phyloP scores from a whole-genome alignment of 1,140 invertebrate species.

The Bombus ignitus region DNA sequence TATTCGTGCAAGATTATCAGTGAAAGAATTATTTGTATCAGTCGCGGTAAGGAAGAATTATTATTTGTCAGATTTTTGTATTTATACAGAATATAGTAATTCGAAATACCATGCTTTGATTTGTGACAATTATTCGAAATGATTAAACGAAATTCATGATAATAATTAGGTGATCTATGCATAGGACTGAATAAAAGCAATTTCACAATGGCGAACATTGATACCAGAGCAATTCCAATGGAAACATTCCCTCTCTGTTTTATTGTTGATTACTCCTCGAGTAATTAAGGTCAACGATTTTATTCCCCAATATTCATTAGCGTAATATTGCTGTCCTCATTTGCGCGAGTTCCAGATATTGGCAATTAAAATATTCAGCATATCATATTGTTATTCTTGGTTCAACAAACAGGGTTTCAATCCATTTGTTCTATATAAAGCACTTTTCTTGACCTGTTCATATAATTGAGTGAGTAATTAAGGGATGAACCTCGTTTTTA shows the following conservation, averaged over 20 bases:
- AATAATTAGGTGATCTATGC: not conserved
- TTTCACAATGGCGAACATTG: not conserved
- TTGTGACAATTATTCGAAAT: too few species aligned
- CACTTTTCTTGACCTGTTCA: not conserved
- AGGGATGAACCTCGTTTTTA: not conserved
- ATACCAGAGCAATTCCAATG: constrained; percentile 2
- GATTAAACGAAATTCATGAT: too few species aligned
- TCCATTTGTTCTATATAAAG: not conserved
- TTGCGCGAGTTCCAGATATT: not conserved
- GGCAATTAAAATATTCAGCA: constrained; percentile 11
- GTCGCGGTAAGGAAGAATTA: too few species aligned
- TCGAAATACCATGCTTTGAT: too few species aligned
- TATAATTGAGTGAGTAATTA: not conserved
- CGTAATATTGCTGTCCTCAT: not conserved
- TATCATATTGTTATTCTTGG: constrained; percentile 8
- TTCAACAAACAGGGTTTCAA: not conserved
- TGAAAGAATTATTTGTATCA: too few species aligned
- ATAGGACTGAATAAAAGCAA: not conserved
- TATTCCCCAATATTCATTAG: constrained; percentile 2
- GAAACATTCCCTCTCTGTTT: not conserved
- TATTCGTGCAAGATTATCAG: too few species aligned
- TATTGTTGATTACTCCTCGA: not conserved
- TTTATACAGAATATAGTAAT: too few species aligned
- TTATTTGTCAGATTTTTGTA: too few species aligned
- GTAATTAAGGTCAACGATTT: constrained; percentile 25